Percentiles rank a stretch among this genome's conserved stretches.
Conservation (phyloP, 1,140 invertebrate genomes). For the Leptopilina clavipes region DNA sequence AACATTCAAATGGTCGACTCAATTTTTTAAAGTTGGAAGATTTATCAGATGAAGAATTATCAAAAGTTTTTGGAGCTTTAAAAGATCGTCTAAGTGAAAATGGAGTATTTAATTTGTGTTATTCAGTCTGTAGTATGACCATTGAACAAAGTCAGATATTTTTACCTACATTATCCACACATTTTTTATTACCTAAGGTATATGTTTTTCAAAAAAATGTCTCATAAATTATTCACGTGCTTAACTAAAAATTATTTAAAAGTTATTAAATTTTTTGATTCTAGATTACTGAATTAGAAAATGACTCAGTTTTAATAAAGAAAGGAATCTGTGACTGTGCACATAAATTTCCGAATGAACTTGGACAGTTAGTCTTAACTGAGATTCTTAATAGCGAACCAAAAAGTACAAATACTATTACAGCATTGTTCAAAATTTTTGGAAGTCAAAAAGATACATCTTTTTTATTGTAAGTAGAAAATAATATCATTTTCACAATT, state of each 20-base stretch:
- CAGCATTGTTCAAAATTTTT: not conserved
- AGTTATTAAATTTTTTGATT: not conserved
- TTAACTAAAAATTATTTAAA: not conserved
- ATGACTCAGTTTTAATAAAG: conserved; percentile 53
- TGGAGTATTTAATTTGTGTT: conserved; percentile 59
- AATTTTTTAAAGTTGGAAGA: conserved; percentile 49
- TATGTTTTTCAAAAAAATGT: not conserved
- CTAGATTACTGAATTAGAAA: conserved; percentile 57
- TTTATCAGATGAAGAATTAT: conserved; percentile 49
- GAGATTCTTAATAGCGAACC: conserved; percentile 24
- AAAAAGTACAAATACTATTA: not conserved
- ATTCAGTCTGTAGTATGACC: conserved; percentile 50
- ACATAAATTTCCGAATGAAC: conserved; percentile 58
- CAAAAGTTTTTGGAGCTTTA: conserved; percentile 47
- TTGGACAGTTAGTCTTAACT: conserved; percentile 55
- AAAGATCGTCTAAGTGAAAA: conserved; percentile 47
- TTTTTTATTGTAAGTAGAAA: not conserved
- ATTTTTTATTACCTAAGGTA: conserved; percentile 8
- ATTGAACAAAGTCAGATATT: conserved; percentile 42
- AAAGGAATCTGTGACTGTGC: conserved; percentile 46
- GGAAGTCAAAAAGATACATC: not conserved
- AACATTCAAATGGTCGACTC: conserved; percentile 22
- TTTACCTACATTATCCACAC: not conserved
- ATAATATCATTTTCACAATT: not conserved
- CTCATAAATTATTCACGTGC: too few relatives aligned